Conservation (phyloP, 1,140 invertebrate species). For the Pachypeltis micranthus region DNA sequence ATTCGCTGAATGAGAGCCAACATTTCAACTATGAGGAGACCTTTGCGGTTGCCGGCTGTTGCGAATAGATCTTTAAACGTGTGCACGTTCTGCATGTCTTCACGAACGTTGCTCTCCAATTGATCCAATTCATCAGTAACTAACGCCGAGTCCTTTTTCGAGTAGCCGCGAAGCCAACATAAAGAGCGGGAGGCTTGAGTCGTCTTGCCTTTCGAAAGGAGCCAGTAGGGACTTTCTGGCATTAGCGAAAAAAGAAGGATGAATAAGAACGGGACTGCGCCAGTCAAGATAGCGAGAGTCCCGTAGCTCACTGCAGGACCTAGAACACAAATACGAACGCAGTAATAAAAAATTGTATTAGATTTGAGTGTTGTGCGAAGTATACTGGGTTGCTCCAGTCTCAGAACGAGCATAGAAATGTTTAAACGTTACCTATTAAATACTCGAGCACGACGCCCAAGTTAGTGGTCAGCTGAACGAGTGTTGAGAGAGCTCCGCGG, state of each 20-base stretch:
- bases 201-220: conserved; percentile 43
- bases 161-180: conserved; percentile 20
- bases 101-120: conserved; percentile 17
- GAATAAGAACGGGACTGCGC: conserved; percentile 47
- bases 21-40: conserved; percentile 17
- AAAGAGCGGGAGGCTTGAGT: conserved; percentile 49
- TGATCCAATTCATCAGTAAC: conserved; percentile 35
- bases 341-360: too few species aligned
- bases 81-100: background rate
- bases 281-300: conserved; percentile 49
- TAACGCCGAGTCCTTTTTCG: conserved; percentile 33
- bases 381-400: too few species aligned
- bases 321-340: too few species aligned
- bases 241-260: conserved; percentile 54
- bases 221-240: conserved; percentile 70
- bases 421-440: conserved; percentile 51
- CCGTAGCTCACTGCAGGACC: conserved; percentile 52
- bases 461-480: conserved; percentile 54
- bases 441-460: conserved; percentile 67
- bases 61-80: conserved; percentile 10
- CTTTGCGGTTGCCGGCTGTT: conserved; percentile 16
- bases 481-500: conserved; percentile 47
- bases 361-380: too few species aligned
- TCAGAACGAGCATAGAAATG: too few species aligned
- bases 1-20: conserved; percentile 15